Evolutionary conservation across 1,140 invertebrate species (phyloP).

Genomic region (Marisa cornuarietis): DNA sequence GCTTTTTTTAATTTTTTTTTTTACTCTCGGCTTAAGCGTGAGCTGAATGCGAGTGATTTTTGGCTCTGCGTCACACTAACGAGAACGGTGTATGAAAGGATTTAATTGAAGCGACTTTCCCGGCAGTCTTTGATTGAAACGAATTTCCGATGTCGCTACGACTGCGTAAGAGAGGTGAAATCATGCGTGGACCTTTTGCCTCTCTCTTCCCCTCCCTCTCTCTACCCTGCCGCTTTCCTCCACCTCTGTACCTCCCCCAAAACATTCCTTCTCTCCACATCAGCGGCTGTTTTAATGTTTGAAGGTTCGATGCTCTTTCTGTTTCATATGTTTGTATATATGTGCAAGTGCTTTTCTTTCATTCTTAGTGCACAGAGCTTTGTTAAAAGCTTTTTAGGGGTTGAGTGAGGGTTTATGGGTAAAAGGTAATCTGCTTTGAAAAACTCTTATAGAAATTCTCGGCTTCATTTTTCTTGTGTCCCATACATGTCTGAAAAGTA

Average conservation of each 20-base stretch:
- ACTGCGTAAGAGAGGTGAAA: neutral
- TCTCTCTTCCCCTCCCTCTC: neutral
- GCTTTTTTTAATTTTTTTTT: neutral
- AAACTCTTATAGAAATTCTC: too few relatives aligned
- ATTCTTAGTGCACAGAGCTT: too few relatives aligned
- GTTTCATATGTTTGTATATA: too few relatives aligned
- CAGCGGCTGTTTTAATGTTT: too few relatives aligned
- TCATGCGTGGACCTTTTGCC: neutral
- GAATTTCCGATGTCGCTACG: neutral
- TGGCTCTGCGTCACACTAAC: neutral
- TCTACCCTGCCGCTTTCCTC: neutral
- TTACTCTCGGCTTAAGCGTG: neutral
- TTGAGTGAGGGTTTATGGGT: too few relatives aligned
- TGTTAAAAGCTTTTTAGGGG: too few relatives aligned
- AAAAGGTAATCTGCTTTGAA: too few relatives aligned
- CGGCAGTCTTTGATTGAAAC: slow-evolving; percentile 1
- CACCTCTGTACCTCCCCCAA: too few relatives aligned
- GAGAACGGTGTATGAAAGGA: neutral
- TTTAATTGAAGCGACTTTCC: slow-evolving; percentile 5
- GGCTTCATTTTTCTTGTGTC: too few relatives aligned
- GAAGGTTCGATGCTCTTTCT: too few relatives aligned
- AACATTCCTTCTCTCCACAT: neutral
- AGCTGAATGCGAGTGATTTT: neutral
- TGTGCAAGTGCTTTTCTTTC: too few relatives aligned
- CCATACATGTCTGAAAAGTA: too few relatives aligned